Conservation (phyloP, 2,888 invertebrate species). For the Cabera pusaria region DNA sequence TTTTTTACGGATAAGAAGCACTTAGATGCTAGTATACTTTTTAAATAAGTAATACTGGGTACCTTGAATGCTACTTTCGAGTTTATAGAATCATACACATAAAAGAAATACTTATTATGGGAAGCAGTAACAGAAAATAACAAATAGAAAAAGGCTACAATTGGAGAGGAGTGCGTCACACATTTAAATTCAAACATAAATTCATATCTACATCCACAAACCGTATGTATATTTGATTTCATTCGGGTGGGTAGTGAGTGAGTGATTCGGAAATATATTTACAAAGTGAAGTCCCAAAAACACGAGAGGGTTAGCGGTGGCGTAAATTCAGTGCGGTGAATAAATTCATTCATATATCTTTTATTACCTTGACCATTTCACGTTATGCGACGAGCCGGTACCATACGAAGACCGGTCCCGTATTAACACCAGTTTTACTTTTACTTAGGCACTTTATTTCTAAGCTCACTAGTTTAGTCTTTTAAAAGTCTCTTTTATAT, state of each 20-base stretch:
- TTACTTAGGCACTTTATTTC: conserved; percentile 57
- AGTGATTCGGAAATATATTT: conserved; percentile 73
- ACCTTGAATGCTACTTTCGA: too few relatives aligned
- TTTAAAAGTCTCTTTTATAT: conserved; percentile 58
- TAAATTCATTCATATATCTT: conserved; percentile 63
- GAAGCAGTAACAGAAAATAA: too few relatives aligned
- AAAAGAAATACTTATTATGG: too few relatives aligned
- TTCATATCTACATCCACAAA: conserved; percentile 47
- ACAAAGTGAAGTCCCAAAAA: conserved; percentile 72
- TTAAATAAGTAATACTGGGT: too few relatives aligned
- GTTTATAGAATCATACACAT: too few relatives aligned
- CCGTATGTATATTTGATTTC: conserved; percentile 49
- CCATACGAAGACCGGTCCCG: conserved; percentile 52
- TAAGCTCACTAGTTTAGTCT: conserved; percentile 49
- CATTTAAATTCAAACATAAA: conserved; percentile 53
- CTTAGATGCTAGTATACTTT: too few relatives aligned
- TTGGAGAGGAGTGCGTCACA: conserved; percentile 46
- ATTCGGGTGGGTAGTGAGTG: conserved; percentile 52
- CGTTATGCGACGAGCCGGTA: conserved; percentile 65
- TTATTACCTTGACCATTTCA: conserved; percentile 83
- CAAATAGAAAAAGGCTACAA: conserved; percentile 32
- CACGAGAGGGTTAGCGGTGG: conserved; percentile 74
- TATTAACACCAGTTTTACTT: conserved; percentile 43
- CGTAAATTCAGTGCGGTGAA: conserved; percentile 69
- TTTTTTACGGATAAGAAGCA: too few relatives aligned